phyloP scores from a whole-genome alignment of 2,113 vertebrate genomes.

The Sporophila hypoxantha region DNA sequence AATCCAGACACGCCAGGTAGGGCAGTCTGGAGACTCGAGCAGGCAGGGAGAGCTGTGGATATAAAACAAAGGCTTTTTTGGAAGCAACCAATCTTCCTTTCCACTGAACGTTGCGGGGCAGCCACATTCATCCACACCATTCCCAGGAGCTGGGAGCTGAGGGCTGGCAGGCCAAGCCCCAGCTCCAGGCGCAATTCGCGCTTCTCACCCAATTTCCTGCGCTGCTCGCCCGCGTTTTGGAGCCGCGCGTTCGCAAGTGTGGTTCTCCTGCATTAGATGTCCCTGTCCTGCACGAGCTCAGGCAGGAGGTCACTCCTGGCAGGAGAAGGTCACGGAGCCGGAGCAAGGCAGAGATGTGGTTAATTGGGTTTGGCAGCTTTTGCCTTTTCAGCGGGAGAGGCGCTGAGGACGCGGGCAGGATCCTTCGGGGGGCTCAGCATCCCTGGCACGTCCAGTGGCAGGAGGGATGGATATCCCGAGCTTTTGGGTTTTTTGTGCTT shows the following conservation, averaged over 20 bases:
- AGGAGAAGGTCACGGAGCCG: neutral
- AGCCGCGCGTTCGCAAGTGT: neutral
- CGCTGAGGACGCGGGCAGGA: too few relatives aligned
- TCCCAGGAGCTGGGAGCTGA: neutral
- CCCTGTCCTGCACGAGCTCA: neutral
- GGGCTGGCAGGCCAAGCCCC: neutral
- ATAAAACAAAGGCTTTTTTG: neutral
- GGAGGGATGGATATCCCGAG: neutral
- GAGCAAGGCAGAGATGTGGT: neutral
- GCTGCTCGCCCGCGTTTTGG: accelerated
- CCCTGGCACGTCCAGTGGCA: neutral
- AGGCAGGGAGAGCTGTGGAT: neutral
- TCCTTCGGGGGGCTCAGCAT: accelerated
- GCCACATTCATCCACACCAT: neutral
- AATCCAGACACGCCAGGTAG: neutral
- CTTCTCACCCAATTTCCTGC: neutral
- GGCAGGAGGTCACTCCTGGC: neutral
- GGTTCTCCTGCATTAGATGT: conserved; percentile 38
- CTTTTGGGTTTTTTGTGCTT: too few relatives aligned
- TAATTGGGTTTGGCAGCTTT: neutral
- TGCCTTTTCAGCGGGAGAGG: neutral
- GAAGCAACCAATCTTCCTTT: neutral
- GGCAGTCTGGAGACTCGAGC: neutral
- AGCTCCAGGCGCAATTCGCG: neutral
- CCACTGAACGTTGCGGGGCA: accelerated